Evolutionary conservation across 2,888 invertebrate species (phyloP).

Genomic region (Acleris sparsana): DNA sequence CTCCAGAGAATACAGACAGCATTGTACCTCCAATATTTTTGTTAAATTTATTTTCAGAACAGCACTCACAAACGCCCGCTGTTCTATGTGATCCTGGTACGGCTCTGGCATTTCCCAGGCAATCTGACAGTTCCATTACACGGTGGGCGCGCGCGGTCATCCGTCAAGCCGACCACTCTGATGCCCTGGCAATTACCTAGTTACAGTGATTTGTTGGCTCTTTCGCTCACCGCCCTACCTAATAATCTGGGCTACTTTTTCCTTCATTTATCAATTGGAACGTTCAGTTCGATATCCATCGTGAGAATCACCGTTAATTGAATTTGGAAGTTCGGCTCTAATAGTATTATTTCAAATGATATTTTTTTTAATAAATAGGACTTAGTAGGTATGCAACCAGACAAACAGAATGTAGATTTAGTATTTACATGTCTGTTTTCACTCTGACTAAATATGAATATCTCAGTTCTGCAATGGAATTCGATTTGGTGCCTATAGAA

Average conservation of each 20-base stretch:
- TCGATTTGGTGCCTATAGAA: no score
- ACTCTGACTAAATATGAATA: no score
- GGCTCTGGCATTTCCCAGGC: conserved; percentile 36
- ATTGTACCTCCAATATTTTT: no score
- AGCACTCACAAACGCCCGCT: not conserved
- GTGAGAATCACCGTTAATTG: not conserved
- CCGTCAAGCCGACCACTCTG: conserved; percentile 49
- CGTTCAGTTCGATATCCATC: conserved; percentile 10
- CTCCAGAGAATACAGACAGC: no score
- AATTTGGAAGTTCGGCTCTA: conserved; percentile 1
- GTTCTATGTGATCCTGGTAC: conserved; percentile 11
- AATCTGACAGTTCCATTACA: conserved; percentile 63
- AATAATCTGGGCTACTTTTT: conserved; percentile 26
- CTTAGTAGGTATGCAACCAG: no score
- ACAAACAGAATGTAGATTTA: no score
- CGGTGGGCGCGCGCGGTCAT: conserved; percentile 55
- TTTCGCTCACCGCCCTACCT: conserved; percentile 8
- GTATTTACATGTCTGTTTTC: no score
- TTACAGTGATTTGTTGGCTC: conserved; percentile 38
- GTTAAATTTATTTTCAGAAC: no score
- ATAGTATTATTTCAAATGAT: no score
- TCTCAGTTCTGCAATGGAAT: no score
- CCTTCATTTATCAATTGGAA: conserved; percentile 18
- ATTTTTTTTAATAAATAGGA: no score
- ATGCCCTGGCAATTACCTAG: conserved; percentile 48